phyloP scores from a whole-genome alignment of 1,140 invertebrate genomes.

The Drosophila insularis region DNA sequence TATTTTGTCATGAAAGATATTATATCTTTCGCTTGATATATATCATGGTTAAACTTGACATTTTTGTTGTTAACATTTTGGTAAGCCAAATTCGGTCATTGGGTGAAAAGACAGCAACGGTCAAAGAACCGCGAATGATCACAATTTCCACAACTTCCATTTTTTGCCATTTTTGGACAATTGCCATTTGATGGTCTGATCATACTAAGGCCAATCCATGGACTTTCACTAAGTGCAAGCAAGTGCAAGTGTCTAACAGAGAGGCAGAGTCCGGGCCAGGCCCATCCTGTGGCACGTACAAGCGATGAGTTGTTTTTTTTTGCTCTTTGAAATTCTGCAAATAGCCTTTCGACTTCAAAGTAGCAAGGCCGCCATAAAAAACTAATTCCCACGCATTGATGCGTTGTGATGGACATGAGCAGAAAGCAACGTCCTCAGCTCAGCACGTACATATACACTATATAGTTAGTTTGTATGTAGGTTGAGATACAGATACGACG shows the following conservation, averaged over 20 bases:
- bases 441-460: conserved; percentile 15
- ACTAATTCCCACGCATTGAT: conserved; percentile 58
- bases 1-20: too few species aligned
- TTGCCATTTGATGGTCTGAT: conserved; percentile 6
- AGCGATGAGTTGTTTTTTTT: conserved; percentile 8
- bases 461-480: conserved; percentile 4
- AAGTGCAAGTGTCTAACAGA: neutral
- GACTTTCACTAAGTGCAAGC: neutral
- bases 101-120: conserved; percentile 1
- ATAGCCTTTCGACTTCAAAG: conserved; percentile 55
- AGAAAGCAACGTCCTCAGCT: conserved; percentile 23
- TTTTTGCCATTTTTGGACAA: conserved; percentile 9
- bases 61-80: too few species aligned
- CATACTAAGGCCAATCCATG: neutral
- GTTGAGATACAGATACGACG: neutral
- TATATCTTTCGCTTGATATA: too few species aligned
- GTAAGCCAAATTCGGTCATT: neutral
- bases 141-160: neutral
- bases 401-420: conserved; percentile 52
- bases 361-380: conserved; percentile 42
- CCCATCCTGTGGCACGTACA: conserved; percentile 9
- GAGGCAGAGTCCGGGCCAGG: neutral
- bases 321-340: conserved; percentile 52
- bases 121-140: neutral
- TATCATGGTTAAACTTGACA: too few species aligned